Evolutionary conservation across 2,888 invertebrate species (phyloP).

Genomic region (Cetonia aurata): DNA sequence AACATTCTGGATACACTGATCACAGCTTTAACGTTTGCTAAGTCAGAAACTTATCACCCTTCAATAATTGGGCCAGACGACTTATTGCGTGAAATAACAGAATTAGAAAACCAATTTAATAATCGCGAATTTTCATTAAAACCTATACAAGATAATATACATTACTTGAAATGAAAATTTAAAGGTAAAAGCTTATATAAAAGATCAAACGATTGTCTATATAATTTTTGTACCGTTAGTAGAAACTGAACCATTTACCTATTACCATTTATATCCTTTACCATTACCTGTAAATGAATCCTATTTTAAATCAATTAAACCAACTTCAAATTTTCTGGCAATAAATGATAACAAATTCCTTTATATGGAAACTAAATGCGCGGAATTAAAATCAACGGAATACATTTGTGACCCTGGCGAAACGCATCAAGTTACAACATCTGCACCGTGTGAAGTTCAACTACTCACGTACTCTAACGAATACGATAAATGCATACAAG

Average conservation of each 20-base stretch:
- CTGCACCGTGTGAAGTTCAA: conserved; percentile 31
- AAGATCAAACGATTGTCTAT: conserved; percentile 6
- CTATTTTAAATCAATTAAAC: conserved; percentile 23
- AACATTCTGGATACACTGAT: conserved; percentile 11
- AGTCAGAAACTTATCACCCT: conserved; percentile 18
- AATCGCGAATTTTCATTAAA: conserved; percentile 1
- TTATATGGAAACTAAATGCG: conserved; percentile 4
- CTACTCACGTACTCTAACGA: conserved; percentile 12
- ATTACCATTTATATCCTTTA: background rate
- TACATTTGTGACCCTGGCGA: conserved; percentile 18
- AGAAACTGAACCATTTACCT: background rate
- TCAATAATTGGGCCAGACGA: conserved; percentile 16
- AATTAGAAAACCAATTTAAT: background rate
- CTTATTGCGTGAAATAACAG: conserved; percentile 9
- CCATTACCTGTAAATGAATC: conserved; percentile 15
- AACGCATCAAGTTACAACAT: too few relatives aligned
- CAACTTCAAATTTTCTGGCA: conserved; percentile 24
- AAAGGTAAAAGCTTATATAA: conserved; percentile 1
- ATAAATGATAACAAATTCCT: conserved; percentile 19
- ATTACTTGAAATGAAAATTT: conserved; percentile 13
- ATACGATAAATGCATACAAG: background rate
- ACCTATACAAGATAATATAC: background rate
- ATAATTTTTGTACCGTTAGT: conserved; percentile 11
- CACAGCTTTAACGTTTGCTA: conserved; percentile 17
- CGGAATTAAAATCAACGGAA: conserved; percentile 15